Evolutionary conservation across 2,797 vertebrate species (phyloP).

Genomic region (Pelodytes ibericus): DNA sequence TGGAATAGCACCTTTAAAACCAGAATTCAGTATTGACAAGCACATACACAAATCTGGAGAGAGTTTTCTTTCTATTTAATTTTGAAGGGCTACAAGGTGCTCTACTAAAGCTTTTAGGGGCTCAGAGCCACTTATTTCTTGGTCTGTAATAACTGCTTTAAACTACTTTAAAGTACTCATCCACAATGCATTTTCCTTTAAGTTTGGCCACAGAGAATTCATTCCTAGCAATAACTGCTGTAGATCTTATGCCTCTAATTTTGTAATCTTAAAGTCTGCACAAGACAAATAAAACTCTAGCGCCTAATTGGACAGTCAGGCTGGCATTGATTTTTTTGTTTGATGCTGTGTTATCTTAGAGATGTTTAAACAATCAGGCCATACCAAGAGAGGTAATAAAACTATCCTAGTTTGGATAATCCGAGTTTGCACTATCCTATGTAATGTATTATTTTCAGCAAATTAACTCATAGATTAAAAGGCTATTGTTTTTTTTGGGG

Average conservation of each 20-base stretch:
- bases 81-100: not conserved
- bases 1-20: no score
- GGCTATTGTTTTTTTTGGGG: no score
- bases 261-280: not conserved
- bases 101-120: not conserved
- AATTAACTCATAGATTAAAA: no score
- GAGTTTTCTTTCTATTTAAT: not conserved
- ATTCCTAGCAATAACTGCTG: not conserved
- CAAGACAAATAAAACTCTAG: constrained; percentile 11
- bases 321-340: not conserved
- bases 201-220: not conserved
- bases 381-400: not conserved
- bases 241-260: no score
- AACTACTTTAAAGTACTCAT: not conserved
- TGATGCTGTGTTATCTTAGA: not conserved
- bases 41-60: not conserved
- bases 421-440: no score
- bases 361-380: not conserved
- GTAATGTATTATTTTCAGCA: no score
- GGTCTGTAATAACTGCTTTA: not conserved
- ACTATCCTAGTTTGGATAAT: no score
- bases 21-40: no score
- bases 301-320: not conserved
- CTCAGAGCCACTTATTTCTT: not conserved
- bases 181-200: constrained; percentile 6